Evolutionary conservation across 2,888 invertebrate species (phyloP).

Genomic region (Bombyx huttoni): DNA sequence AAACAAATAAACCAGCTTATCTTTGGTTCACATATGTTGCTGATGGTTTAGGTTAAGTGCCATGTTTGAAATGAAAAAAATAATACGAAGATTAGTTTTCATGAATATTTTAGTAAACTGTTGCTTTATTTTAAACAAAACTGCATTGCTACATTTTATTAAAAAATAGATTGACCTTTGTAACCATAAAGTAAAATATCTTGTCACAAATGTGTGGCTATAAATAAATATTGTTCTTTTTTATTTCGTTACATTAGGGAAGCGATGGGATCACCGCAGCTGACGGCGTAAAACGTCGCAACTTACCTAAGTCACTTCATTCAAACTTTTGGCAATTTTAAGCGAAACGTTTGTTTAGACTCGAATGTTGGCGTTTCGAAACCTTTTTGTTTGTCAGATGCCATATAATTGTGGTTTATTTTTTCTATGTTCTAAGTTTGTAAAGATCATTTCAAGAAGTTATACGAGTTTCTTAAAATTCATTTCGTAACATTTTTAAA

Average conservation of each 20-base stretch:
- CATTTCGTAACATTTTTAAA: conserved; percentile 20
- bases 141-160: background rate
- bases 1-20: conserved; percentile 35
- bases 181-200: conserved; percentile 24
- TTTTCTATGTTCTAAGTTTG: conserved; percentile 20
- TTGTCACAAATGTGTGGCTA: conserved; percentile 27
- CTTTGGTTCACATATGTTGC: conserved; percentile 28
- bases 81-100: background rate
- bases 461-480: conserved; percentile 1
- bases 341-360: conserved; percentile 49
- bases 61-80: background rate
- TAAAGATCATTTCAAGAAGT: conserved; percentile 3
- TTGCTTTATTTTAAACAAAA: background rate
- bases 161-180: background rate
- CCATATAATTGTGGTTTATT: conserved; percentile 41
- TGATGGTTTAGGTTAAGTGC: background rate
- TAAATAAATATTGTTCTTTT: conserved; percentile 47
- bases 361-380: conserved; percentile 42
- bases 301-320: conserved; percentile 61
- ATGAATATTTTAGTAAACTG: background rate
- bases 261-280: conserved; percentile 62
- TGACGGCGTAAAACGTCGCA: conserved; percentile 52
- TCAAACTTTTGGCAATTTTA: conserved; percentile 64
- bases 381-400: conserved; percentile 42
- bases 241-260: conserved; percentile 54